Evolutionary conservation across 2,113 vertebrate species (phyloP), one percentile per base, ranked within the genome.

Genomic region (Lathamus discolor): DNA sequence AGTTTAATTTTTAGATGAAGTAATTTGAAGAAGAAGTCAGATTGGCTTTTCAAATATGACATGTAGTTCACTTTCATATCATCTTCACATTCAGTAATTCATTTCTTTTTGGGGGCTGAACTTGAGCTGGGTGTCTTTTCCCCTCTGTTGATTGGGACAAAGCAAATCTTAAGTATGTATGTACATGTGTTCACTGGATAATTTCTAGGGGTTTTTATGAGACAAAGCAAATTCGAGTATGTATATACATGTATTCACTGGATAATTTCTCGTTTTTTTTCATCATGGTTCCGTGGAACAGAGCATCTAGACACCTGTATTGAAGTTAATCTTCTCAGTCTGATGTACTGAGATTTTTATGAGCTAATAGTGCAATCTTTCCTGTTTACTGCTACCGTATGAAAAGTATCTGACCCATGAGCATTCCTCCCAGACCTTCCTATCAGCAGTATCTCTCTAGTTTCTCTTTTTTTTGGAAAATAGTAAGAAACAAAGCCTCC

Each of bases 261-360:
- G 19, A 3, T 59, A 27, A 27, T 17, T 33, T 44, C 51, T 76
- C 54, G 13, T 27, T 7, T 27, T 28, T 68, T 64, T 37, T 88
- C 14, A 15, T 64, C 28, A 57, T 1, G 0, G 0, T 39, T 59
- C 29, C 31, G 24, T 61, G 48, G 44, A 78, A 41, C 46, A 63
- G 13, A 78, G 28, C 68, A 41, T 61, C 39, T 44, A 46, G 54
- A 57, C 79, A 35, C 44, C 29, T 52, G 13, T 24, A 13, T 69
- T 75, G 35, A 41, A 17, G 13, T 69, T 89, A 31, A 54, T 80
- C 25, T 46, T 49, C 14, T 35, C 55, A 39, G 64, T 39, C 78
- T 48, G 35, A 67, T 55, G 28, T 46, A 48, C 41, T 57, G 86
- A 59, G 61, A 59, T 86, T 63, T 86, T 63, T 29, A 31, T 24